Base-by-base conservation (phyloP, 1,140 invertebrate genomes). In the Lepidurus packardi region DNA sequence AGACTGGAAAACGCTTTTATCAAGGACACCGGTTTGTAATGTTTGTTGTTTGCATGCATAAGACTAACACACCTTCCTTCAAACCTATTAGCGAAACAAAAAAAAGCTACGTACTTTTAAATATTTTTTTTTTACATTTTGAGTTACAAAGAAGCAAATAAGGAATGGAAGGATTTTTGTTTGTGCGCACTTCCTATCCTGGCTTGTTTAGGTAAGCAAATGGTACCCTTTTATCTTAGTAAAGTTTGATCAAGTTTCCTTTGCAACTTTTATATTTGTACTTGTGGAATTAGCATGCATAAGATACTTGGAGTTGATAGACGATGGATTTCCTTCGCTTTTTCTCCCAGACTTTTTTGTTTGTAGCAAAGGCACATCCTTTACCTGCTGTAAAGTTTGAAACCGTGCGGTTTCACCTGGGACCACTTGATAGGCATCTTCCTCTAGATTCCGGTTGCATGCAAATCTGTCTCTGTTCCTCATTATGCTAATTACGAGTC, bases 391-490 rank as follows among this genome's bases (percentile, higher is more conserved):
- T 65, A 65, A 65, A 65, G 16, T 65, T 65, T 7, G 53, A 65
- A 65, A 13, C 13, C 53, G 53, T 65, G n/a, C 53, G 21, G 53
- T 65, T 65, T 65, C 53, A 65, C 53, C 53, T 65, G 53, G 53
- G 53, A 65, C 53, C 21, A 65, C 53, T 65, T 65, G 53, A 65
- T 65, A 65, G 53, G 53, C 53, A 65, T 65, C 53, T 65, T 65
- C n/a, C 53, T 65, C 9, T 65, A 65, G 53, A 65, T n/a, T 65
- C 53, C 53, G 53, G 53, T 65, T 65, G 53, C 53, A 65, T 65
- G 53, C 53, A 65, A 65, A 65, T 65, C 53, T 65, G 53, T 21
- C 53, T 65, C 53, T 65, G 53, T 65, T 65, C 53, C 53, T 65
- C 13, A 65, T 65, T 65, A 65, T 65, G 53, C 53, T 65, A 65